These are phyloP conservation scores for Austrofundulus limnaeus DNA, from an alignment of 2,113 vertebrate species.

Conservation along the genomic window DNA sequence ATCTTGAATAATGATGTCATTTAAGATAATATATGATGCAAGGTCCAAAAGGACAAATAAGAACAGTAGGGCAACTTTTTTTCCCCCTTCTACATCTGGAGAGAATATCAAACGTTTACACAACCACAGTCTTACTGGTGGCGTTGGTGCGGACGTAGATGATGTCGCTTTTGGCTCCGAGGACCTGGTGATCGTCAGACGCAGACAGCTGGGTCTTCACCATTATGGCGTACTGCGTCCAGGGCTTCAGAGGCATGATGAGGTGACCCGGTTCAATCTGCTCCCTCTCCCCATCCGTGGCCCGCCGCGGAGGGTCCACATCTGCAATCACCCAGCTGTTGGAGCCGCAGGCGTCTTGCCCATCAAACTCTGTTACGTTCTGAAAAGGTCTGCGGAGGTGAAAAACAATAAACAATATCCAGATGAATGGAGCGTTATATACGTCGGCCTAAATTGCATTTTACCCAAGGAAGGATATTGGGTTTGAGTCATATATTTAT, in stretches of 20 bases:
- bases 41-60: no score
- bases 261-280: slow-evolving; percentile 85
- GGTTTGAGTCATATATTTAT: slow-evolving; percentile 10
- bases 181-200: slow-evolving; percentile 89
- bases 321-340: slow-evolving; percentile 97
- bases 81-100: no score
- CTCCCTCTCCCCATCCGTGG: slow-evolving; percentile 79
- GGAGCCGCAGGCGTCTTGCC: slow-evolving; percentile 95
- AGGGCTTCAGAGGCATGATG: slow-evolving; percentile 91
- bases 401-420: not conserved
- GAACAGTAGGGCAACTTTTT: no score
- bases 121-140: slow-evolving; percentile 86
- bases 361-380: slow-evolving; percentile 96
- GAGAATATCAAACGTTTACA: no score
- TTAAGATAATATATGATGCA: no score
- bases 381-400: slow-evolving; percentile 82
- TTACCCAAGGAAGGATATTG: slow-evolving; percentile 1
- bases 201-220: slow-evolving; percentile 95
- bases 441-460: slow-evolving; percentile 15
- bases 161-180: slow-evolving; percentile 94
- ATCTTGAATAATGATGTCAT: no score
- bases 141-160: slow-evolving; percentile 94
- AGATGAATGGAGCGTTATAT: not conserved
- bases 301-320: slow-evolving; percentile 86
- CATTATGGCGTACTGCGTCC: slow-evolving; percentile 97